Evolutionary conservation across 1,140 invertebrate species (phyloP).

Genomic region (Danaus plexippus): DNA sequence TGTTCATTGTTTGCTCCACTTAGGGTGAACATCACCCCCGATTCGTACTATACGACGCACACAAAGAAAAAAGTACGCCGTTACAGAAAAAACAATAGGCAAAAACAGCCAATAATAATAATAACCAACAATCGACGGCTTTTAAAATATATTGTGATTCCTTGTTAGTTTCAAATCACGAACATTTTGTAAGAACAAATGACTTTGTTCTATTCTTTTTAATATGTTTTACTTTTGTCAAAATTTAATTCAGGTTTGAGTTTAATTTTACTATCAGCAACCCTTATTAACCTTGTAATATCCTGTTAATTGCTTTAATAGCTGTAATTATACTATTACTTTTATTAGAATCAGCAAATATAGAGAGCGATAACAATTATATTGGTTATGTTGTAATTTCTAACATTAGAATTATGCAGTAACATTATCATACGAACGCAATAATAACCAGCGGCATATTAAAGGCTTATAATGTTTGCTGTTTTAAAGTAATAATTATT

Average conservation of each 20-base stretch:
- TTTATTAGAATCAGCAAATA: conserved; percentile 50
- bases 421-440: conserved; percentile 18
- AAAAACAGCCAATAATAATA: conserved; percentile 70
- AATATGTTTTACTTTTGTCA: background rate
- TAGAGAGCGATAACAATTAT: conserved; percentile 19
- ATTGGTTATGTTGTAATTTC: conserved; percentile 20
- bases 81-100: conserved; percentile 60
- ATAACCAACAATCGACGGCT: conserved; percentile 11
- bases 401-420: conserved; percentile 19
- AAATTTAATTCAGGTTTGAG: conserved; percentile 32
- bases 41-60: conserved; percentile 58
- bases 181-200: no score
- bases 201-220: no score
- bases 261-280: conserved; percentile 38
- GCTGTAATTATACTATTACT: conserved; percentile 43
- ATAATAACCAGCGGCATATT: conserved; percentile 16
- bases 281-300: conserved; percentile 36
- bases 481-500: conserved; percentile 26
- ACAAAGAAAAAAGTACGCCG: conserved; percentile 54
- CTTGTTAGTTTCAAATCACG: no score
- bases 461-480: conserved; percentile 22
- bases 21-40: conserved; percentile 64
- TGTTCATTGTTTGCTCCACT: conserved; percentile 69
- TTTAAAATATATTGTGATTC: conserved; percentile 10
- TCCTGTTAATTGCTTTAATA: conserved; percentile 31